A percentile compares a stretch with the other conserved stretches of the same genome.
Evolutionary conservation across 2,113 vertebrate genomes (phyloP).

Genomic region (Emydura subglobosa): DNA sequence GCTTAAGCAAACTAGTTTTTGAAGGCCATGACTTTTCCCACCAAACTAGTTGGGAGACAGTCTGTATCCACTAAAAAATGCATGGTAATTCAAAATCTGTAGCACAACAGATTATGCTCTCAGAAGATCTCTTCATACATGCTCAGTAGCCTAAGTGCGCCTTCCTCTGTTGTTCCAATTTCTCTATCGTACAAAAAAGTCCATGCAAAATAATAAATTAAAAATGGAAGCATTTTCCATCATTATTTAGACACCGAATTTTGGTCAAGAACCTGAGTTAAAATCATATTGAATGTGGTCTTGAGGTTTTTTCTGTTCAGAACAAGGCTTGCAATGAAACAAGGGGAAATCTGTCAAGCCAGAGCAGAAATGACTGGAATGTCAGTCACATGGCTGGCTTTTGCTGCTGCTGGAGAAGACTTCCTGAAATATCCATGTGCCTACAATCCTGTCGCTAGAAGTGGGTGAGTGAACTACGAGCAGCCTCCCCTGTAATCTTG

Average conservation of each 20-base stretch:
- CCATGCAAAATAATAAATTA: not conserved
- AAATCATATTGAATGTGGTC: not conserved
- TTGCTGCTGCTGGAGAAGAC: not conserved
- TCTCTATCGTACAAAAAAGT: not conserved
- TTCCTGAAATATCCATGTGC: not conserved
- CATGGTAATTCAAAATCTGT: constrained; percentile 45
- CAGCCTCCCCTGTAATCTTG: not conserved
- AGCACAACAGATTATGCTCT: constrained; percentile 48
- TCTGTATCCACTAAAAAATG: constrained; percentile 34
- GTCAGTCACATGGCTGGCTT: not conserved
- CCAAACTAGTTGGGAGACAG: constrained; percentile 20
- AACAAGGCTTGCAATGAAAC: not conserved
- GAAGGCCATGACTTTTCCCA: constrained; percentile 37
- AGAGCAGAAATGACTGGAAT: not conserved
- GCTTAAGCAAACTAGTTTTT: constrained; percentile 15
- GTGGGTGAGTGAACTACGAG: not conserved
- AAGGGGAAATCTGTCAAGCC: fast-evolving
- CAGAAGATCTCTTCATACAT: not conserved
- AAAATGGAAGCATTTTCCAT: not conserved
- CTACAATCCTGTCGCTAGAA: not conserved
- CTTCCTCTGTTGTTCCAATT: not conserved
- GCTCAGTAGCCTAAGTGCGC: not conserved
- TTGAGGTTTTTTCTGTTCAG: not conserved
- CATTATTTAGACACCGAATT: not conserved
- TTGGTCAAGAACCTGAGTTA: not conserved